These are phyloP conservation scores for Drosophila pallidifrons DNA, from an alignment of 1,140 invertebrate genomes.

Conservation along the genomic window DNA sequence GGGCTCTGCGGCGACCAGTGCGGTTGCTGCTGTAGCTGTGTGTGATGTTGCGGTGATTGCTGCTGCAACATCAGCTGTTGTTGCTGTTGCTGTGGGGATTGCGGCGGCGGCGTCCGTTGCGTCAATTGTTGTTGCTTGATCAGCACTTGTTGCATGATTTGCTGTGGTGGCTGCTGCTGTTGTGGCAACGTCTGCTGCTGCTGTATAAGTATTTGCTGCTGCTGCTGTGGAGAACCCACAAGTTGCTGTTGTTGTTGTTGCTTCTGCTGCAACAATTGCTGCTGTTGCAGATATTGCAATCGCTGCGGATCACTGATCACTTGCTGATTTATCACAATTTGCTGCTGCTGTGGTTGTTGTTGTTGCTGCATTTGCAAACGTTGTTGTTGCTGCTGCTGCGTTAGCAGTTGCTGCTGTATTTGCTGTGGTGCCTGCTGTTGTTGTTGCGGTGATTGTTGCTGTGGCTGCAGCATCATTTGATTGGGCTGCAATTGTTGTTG, in stretches of 20 bases:
- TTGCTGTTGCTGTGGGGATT: slow-evolving; percentile 63
- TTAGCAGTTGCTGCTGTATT: slow-evolving; percentile 66
- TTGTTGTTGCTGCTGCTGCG: slow-evolving; percentile 56
- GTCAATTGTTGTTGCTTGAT: slow-evolving; percentile 78
- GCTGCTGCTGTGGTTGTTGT: slow-evolving; percentile 63
- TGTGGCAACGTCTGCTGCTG: slow-evolving; percentile 71
- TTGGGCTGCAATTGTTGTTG: slow-evolving; percentile 68
- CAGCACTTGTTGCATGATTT: slow-evolving; percentile 79
- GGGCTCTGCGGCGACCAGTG: slow-evolving; percentile 75
- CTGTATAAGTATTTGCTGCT: slow-evolving; percentile 74
- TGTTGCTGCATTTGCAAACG: slow-evolving; percentile 61
- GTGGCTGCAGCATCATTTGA: slow-evolving; percentile 50
- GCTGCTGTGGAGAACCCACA: slow-evolving; percentile 53
- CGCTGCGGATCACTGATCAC: slow-evolving; percentile 75
- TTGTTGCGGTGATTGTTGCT: slow-evolving; percentile 49
- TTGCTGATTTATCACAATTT: slow-evolving; percentile 83
- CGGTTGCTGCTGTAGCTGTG: slow-evolving; percentile 56
- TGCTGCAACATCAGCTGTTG: slow-evolving; percentile 71
- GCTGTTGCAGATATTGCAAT: slow-evolving; percentile 78
- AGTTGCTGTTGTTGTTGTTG: slow-evolving; percentile 58
- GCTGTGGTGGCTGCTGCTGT: slow-evolving; percentile 59
- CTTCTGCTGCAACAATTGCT: slow-evolving; percentile 69
- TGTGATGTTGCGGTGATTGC: slow-evolving; percentile 75
- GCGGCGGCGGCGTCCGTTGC: slow-evolving; percentile 73
- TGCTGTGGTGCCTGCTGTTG: slow-evolving; percentile 48